Percentiles rank a stretch among this genome's conserved stretches.
These are phyloP conservation scores for Platyrinchus mystaceus DNA, from an alignment of 2,797 vertebrate genomes.

Conservation along the genomic window DNA sequence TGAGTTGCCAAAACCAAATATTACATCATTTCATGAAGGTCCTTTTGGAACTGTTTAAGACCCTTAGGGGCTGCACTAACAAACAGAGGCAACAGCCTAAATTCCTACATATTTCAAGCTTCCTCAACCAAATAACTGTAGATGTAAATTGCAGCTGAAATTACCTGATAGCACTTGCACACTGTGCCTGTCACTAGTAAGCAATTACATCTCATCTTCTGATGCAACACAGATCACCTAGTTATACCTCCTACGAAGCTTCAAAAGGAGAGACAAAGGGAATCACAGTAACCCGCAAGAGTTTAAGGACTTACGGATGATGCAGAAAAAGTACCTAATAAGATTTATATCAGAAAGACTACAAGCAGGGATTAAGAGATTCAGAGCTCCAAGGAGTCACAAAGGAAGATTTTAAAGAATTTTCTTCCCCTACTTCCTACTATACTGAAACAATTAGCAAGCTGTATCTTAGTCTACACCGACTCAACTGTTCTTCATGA, in stretches of 20 bases:
- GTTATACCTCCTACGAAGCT: neutral
- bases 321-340: neutral
- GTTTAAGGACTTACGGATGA: neutral
- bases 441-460: neutral
- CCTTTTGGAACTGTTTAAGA: neutral
- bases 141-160: neutral
- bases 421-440: neutral
- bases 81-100: neutral
- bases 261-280: neutral
- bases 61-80: neutral
- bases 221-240: neutral
- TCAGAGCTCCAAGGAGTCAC: neutral
- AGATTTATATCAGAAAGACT: neutral
- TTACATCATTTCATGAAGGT: neutral
- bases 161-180: neutral
- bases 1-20: neutral
- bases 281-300: neutral
- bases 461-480: neutral
- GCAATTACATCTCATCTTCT: conserved; percentile 27
- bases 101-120: neutral
- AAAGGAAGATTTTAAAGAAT: neutral
- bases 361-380: neutral
- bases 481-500: neutral
- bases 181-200: neutral
- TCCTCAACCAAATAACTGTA: neutral